A percentile compares a stretch with the other conserved stretches of the same genome.
Evolutionary conservation across 2,113 vertebrate genomes (phyloP).

Genomic region (Cyanoramphus novaezelandiae): DNA sequence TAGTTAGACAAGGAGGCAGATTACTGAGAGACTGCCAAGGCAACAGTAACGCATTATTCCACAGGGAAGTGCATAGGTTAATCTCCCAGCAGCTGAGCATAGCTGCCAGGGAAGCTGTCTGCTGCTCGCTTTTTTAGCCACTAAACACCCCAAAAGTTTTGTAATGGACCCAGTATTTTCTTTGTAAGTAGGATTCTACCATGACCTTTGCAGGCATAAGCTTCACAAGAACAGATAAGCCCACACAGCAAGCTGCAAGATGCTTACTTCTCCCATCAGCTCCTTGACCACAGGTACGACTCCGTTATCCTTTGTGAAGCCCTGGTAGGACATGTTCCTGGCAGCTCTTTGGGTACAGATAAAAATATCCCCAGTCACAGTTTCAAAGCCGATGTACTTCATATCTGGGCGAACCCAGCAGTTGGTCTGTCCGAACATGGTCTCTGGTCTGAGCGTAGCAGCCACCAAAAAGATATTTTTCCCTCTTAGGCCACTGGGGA

Average conservation of each 20-base stretch:
- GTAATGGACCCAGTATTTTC: neutral
- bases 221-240: neutral
- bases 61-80: neutral
- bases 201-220: rapidly evolving
- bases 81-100: neutral
- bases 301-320: conserved; percentile 89
- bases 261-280: conserved; percentile 90
- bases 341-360: conserved; percentile 89
- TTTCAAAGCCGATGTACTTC: conserved; percentile 94
- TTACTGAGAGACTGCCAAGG: neutral
- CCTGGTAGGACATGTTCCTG: conserved; percentile 96
- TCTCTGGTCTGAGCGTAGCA: conserved; percentile 94
- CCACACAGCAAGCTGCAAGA: neutral
- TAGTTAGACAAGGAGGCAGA: neutral
- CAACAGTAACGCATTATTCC: neutral
- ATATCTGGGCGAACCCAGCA: conserved; percentile 96
- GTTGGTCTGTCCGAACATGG: conserved; percentile 98
- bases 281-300: conserved; percentile 89
- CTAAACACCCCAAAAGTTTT: neutral
- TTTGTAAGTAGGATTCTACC: rapidly evolving
- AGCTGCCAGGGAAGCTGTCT: neutral
- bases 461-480: conserved; percentile 93
- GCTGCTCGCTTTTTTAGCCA: neutral
- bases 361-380: conserved; percentile 82
- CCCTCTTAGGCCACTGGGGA: conserved; percentile 84